Conservation (phyloP, 2,888 invertebrate species). For the Thereva unica region DNA sequence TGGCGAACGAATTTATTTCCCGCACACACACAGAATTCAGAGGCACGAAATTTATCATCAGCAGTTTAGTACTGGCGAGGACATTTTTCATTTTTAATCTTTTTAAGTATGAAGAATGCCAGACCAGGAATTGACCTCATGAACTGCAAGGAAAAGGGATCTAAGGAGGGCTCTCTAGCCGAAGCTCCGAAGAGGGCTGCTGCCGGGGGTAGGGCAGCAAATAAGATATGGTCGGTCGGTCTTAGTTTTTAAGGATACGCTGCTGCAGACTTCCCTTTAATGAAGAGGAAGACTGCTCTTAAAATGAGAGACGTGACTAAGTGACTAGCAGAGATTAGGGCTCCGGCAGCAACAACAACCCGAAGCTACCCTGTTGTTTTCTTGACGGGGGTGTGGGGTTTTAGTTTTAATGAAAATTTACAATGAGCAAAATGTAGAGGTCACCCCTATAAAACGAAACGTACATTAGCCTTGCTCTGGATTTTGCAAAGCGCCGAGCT, state of each 20-base stretch:
- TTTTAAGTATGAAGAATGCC: constrained; percentile 37
- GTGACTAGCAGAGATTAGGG: constrained; percentile 32
- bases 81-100: constrained; percentile 42
- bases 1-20: constrained; percentile 40
- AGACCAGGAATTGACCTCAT: constrained; percentile 30
- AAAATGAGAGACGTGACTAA: constrained; percentile 33
- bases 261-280: constrained; percentile 20
- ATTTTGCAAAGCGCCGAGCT: too few relatives aligned
- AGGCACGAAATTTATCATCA: constrained; percentile 40
- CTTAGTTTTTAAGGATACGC: constrained; percentile 11
- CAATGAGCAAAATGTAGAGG: background rate
- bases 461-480: too few relatives aligned
- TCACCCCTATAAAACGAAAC: background rate
- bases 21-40: constrained; percentile 28
- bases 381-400: background rate
- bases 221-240: background rate
- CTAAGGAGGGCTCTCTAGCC: background rate
- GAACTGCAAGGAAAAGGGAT: background rate
- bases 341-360: constrained; percentile 2
- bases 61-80: constrained; percentile 21
- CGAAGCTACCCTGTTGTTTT: constrained; percentile 2
- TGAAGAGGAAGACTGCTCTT: constrained; percentile 11
- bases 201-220: background rate
- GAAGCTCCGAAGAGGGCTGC: background rate
- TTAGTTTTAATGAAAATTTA: constrained; percentile 23